Percentiles rank a stretch among this genome's conserved stretches.
phyloP scores from a whole-genome alignment of 2,797 vertebrate genomes.

The Pyrocephalus nanus region DNA sequence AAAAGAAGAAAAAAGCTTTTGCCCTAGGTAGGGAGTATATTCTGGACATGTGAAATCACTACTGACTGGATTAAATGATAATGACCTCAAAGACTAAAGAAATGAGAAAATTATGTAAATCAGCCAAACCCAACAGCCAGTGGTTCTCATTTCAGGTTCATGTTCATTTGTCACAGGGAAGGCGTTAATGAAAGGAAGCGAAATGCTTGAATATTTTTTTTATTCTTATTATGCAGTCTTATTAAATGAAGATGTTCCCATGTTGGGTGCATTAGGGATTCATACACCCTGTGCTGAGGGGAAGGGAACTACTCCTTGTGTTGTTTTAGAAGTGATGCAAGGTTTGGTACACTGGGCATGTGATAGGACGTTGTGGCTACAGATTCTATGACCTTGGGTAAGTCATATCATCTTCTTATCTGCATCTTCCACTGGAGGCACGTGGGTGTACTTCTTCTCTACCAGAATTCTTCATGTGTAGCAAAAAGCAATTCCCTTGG shows the following conservation, averaged over 20 bases:
- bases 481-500: background rate
- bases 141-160: background rate
- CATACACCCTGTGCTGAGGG: background rate
- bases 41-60: background rate
- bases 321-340: background rate
- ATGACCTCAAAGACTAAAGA: background rate
- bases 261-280: background rate
- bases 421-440: background rate
- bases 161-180: background rate
- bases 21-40: background rate
- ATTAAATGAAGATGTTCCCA: background rate
- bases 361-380: background rate
- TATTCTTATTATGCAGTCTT: background rate
- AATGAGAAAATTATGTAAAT: background rate
- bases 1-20: background rate
- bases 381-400: conserved; percentile 43
- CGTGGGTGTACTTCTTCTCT: background rate
- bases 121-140: background rate
- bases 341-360: background rate
- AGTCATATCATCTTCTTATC: background rate
- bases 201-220: background rate
- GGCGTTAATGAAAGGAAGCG: background rate
- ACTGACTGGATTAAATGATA: background rate
- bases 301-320: background rate
- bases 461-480: background rate